Evolutionary conservation across 2,113 vertebrate genomes (phyloP).

Genomic region (Asarcornis scutulata): DNA sequence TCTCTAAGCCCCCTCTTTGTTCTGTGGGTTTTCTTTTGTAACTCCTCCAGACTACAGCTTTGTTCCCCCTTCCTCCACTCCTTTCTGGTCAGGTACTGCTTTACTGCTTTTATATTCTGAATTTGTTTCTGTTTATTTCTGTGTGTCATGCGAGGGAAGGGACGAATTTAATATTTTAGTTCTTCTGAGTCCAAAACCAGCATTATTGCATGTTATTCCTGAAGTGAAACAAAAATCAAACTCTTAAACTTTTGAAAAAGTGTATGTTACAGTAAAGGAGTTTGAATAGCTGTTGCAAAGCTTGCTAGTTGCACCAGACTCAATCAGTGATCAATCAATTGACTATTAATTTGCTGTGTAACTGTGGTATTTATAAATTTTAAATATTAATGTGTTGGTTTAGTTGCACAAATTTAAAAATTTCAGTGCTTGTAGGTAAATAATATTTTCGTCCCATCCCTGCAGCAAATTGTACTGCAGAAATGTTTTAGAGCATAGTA

Average conservation of each 20-base stretch:
- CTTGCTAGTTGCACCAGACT: not conserved
- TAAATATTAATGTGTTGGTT: not conserved
- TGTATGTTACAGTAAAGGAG: not conserved
- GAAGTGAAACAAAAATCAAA: not conserved
- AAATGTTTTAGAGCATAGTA: slow-evolving; percentile 14
- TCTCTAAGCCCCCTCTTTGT: slow-evolving; percentile 91
- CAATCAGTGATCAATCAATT: not conserved
- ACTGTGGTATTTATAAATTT: not conserved
- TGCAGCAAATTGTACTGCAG: slow-evolving; percentile 53
- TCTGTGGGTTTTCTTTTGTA: slow-evolving; percentile 97
- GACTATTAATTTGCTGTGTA: not conserved
- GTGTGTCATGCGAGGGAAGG: slow-evolving; percentile 57
- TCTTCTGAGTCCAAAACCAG: not conserved
- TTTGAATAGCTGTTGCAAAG: not conserved
- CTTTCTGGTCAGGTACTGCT: slow-evolving; percentile 99
- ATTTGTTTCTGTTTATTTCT: slow-evolving; percentile 73
- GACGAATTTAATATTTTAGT: slow-evolving; percentile 52
- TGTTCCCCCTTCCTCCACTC: slow-evolving; percentile 95
- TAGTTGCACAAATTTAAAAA: not conserved
- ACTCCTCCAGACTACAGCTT: slow-evolving; percentile 97
- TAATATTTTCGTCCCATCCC: slow-evolving; percentile 68
- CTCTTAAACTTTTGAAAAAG: not conserved
- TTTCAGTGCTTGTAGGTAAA: not conserved
- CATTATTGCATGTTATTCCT: not conserved
- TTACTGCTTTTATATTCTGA: slow-evolving; percentile 77